Conservation (phyloP, 2,797 vertebrate genomes). For the Sebastes taczanowskii region DNA sequence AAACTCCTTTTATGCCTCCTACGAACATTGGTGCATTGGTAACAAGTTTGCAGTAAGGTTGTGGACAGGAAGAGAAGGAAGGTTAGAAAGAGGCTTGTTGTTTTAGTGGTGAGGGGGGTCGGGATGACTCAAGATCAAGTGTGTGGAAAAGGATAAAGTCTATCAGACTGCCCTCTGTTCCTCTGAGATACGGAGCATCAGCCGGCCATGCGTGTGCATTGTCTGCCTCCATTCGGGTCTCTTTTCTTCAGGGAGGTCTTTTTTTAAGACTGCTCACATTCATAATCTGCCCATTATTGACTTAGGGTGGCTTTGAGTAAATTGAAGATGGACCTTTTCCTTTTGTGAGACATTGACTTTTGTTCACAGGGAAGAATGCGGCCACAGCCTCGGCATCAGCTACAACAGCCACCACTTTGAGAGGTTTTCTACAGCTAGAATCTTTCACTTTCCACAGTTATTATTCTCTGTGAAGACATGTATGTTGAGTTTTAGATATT, state of each 20-base stretch:
- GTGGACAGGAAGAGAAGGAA: background rate
- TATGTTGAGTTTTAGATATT: background rate
- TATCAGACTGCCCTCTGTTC: conserved; percentile 48
- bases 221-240: conserved; percentile 43
- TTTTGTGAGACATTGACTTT: conserved; percentile 39
- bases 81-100: background rate
- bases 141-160: conserved; percentile 39
- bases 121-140: conserved; percentile 32
- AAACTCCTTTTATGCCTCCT: background rate
- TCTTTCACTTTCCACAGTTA: background rate
- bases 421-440: background rate
- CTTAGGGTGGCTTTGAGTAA: conserved; percentile 29
- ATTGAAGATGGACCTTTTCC: conserved; percentile 40
- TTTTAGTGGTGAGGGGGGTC: background rate
- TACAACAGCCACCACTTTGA: background rate
- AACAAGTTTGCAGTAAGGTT: conserved; percentile 5
- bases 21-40: background rate
- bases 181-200: conserved; percentile 47
- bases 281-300: conserved; percentile 58
- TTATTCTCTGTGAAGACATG: background rate
- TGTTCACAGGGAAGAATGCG: conserved; percentile 23
- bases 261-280: conserved; percentile 36
- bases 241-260: conserved; percentile 32
- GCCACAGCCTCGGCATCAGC: background rate
- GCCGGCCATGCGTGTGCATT: conserved; percentile 37